Evolutionary conservation across 2,113 vertebrate genomes (phyloP), one percentile per base, ranked within the genome.

Genomic region (Rhipidura dahli): DNA sequence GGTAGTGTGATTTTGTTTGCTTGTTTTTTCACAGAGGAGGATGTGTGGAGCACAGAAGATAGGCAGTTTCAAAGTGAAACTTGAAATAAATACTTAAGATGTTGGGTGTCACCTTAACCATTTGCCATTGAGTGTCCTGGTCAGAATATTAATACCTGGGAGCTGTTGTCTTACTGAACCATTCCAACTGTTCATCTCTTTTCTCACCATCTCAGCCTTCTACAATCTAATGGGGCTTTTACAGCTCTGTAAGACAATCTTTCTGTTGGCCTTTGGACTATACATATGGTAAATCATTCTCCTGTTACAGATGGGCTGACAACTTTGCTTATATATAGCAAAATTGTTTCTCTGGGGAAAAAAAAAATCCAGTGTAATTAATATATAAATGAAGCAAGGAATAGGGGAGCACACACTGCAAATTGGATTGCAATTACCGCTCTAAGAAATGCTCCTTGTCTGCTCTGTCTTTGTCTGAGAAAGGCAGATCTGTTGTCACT

Each of bases 321-420:
- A 73, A n/a, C 39, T 69, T 87, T 59, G 24, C 83, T 86, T 83
- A 61, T 45, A 64, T 28, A 20, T 35, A 83, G 40, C 30, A 73
- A 83, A 95, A 90, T 47, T 57, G 10, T 83, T 93, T 93, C 70
- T 83, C 70, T 42, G n/a, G 85, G 63, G 51, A 14, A 33, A 59
- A 51, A n/a, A 77, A 37, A 96, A 70, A 7, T n/a, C 37, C 45
- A 77, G 63, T 54, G 33, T 66, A 83, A 91, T 93, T 93, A 85
- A 93, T 95, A 85, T 66, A 66, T 57, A 93, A 93, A 61, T 77
- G 54, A 91, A 80, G 57, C 18, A 94, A 87, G 75, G 53, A 69
- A 45, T 40, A 59, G 42, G 15, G 0, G 0, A 94, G 53, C 23
- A 50, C 50, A 35, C 26, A 18, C n/a, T 90, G 73, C 45, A 93